Conservation (phyloP, 2,888 invertebrate species). For the Acrobasis suavella region DNA sequence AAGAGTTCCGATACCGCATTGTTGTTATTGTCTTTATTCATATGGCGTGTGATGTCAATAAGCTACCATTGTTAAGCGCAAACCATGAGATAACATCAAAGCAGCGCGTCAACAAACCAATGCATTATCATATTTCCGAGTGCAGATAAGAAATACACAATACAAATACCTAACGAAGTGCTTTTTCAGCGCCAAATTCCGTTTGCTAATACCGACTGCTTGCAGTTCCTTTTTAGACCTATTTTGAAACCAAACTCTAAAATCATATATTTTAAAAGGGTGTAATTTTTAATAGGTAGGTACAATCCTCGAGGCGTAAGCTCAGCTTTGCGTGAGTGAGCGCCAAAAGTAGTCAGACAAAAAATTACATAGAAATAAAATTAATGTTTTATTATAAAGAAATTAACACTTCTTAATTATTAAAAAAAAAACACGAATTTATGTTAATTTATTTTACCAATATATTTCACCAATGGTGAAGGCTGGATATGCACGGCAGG, state of each 20-base stretch:
- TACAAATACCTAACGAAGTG: background rate
- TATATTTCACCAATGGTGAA: too few relatives aligned
- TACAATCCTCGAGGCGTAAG: too few relatives aligned
- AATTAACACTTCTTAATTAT: too few relatives aligned
- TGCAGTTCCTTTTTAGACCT: background rate
- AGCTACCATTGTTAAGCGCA: background rate
- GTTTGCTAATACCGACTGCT: background rate
- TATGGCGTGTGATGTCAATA: slow-evolving; percentile 1
- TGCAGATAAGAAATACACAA: background rate
- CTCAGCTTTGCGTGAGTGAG: too few relatives aligned
- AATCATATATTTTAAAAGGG: too few relatives aligned
- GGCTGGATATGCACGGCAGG: too few relatives aligned
- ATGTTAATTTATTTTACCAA: too few relatives aligned
- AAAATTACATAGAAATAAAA: too few relatives aligned
- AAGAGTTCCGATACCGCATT: background rate
- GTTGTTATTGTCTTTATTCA: background rate
- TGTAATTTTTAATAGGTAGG: too few relatives aligned
- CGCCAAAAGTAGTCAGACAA: too few relatives aligned
- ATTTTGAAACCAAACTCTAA: background rate
- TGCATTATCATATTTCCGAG: background rate
- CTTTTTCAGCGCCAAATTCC: background rate
- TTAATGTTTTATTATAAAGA: too few relatives aligned
- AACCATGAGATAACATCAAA: background rate
- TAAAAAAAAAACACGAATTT: too few relatives aligned
- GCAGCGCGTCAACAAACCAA: background rate